These are phyloP conservation scores for Phylloscopus collybita DNA, from an alignment of 2,797 vertebrate species.

Conservation along the genomic window DNA sequence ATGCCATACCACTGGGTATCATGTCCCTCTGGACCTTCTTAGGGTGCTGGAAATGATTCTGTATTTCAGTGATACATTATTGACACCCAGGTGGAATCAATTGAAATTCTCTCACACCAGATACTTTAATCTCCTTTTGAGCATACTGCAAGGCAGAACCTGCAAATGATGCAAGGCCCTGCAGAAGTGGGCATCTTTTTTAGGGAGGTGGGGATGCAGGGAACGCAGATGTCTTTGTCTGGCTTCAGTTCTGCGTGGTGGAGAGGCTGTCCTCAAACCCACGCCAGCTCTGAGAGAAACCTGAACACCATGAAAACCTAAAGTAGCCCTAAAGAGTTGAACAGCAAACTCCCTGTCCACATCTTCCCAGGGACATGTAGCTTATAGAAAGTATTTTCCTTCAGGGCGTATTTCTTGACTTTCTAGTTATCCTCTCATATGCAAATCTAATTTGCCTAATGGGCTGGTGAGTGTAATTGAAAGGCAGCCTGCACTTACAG, in stretches of 20 bases:
- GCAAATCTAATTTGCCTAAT: constrained; percentile 65
- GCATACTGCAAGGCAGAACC: neutral
- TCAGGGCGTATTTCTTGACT: constrained; percentile 39
- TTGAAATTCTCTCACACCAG: neutral
- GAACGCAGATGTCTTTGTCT: neutral
- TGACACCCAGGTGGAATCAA: neutral
- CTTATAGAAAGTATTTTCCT: neutral
- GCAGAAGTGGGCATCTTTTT: neutral
- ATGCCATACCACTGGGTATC: neutral
- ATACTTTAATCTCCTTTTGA: neutral
- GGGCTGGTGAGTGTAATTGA: constrained; percentile 63
- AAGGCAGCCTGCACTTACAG: constrained; percentile 41
- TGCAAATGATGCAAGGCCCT: neutral
- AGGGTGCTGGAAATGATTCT: neutral
- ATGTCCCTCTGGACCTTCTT: neutral
- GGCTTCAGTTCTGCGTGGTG: neutral
- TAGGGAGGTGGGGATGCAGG: neutral
- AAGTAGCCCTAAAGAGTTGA: neutral
- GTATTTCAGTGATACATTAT: neutral
- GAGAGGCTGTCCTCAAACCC: neutral
- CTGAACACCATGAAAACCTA: neutral
- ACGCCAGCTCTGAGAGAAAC: rapidly evolving
- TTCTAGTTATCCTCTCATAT: constrained; percentile 36
- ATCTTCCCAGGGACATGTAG: neutral
- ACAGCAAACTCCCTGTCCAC: neutral